phyloP scores from a whole-genome alignment of 1,140 invertebrate genomes.

The Eulimnadia texana region DNA sequence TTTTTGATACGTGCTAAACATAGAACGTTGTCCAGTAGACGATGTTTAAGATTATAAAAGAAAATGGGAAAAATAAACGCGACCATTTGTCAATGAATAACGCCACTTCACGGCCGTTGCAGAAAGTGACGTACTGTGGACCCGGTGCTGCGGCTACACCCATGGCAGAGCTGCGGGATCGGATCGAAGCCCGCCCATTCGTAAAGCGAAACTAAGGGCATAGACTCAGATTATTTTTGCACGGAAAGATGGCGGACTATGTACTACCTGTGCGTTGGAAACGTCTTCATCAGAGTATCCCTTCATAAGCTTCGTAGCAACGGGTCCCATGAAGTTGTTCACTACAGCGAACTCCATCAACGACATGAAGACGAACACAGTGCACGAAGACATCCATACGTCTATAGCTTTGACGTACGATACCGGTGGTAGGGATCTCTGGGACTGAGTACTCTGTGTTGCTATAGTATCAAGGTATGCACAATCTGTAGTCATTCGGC shows the following conservation, averaged over 20 bases:
- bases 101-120: conserved; percentile 64
- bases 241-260: no score
- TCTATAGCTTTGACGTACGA: conserved; percentile 85
- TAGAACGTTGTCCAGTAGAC: conserved; percentile 73
- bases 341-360: conserved; percentile 84
- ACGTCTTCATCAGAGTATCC: conserved; percentile 77
- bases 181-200: not conserved
- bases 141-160: conserved; percentile 20
- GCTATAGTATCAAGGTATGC: conserved; percentile 34
- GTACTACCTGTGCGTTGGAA: conserved; percentile 30
- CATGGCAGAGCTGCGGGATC: not conserved
- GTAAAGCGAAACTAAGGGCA: not conserved
- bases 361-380: conserved; percentile 81
- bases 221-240: no score
- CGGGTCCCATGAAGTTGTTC: conserved; percentile 79
- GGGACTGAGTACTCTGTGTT: conserved; percentile 77
- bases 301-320: conserved; percentile 75
- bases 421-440: conserved; percentile 74
- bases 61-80: conserved; percentile 72
- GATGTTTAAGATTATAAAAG: conserved; percentile 72
- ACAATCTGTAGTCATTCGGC: not conserved
- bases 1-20: no score
- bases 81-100: conserved; percentile 74
- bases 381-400: conserved; percentile 86
- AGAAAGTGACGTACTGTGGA: conserved; percentile 69